phyloP scores from a whole-genome alignment of 2,888 invertebrate genomes.

The Tipula vernalis region DNA sequence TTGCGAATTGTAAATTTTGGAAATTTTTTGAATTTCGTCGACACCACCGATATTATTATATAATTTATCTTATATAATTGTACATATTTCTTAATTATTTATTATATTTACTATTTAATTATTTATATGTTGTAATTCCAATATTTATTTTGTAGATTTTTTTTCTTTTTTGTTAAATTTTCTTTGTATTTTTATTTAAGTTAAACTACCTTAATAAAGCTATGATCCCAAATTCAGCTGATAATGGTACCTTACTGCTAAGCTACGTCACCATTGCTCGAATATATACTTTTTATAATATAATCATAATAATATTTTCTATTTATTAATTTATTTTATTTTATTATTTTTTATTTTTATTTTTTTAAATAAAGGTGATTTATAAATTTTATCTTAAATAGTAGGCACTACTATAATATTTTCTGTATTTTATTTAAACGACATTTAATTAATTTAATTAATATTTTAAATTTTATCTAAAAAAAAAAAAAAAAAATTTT shows the following conservation, averaged over 20 bases:
- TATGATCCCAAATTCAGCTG: constrained; percentile 49
- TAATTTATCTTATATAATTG: not conserved
- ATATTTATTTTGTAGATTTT: constrained; percentile 13
- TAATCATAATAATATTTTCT: not conserved
- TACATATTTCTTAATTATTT: constrained; percentile 9
- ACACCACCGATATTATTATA: too few species aligned
- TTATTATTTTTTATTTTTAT: too few species aligned
- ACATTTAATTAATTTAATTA: not conserved
- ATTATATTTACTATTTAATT: constrained; percentile 17
- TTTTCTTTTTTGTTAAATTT: constrained; percentile 16
- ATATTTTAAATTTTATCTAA: not conserved
- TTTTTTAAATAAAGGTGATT: not conserved
- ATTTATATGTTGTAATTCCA: constrained; percentile 14
- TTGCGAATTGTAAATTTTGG: too few species aligned
- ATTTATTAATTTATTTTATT: not conserved
- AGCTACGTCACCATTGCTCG: constrained; percentile 37
- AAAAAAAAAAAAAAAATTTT: not conserved
- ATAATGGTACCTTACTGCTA: constrained; percentile 39
- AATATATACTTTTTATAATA: constrained; percentile 14
- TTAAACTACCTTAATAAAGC: constrained; percentile 44
- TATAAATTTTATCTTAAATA: not conserved
- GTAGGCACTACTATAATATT: not conserved
- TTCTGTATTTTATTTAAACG: not conserved
- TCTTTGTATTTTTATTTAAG: not conserved
- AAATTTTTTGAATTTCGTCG: too few species aligned